These are phyloP conservation scores for Dione vanillae DNA, from an alignment of 2,888 invertebrate genomes.

Conservation along the genomic window DNA sequence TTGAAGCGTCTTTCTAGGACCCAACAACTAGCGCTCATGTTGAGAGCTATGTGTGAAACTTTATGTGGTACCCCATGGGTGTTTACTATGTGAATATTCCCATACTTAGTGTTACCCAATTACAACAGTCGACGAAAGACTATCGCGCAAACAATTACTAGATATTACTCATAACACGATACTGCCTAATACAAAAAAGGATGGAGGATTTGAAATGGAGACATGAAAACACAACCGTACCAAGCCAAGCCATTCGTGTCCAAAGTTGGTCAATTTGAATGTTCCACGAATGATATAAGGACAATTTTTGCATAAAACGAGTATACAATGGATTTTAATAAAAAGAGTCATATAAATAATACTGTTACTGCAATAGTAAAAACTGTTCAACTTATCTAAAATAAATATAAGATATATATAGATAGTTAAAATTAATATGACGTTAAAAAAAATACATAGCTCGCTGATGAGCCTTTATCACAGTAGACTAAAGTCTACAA, in stretches of 20 bases:
- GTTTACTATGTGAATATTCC: constrained; percentile 24
- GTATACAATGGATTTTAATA: background rate
- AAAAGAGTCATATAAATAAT: constrained; percentile 6
- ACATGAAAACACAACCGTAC: constrained; percentile 36
- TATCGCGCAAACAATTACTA: constrained; percentile 70
- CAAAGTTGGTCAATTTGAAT: constrained; percentile 22
- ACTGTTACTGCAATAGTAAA: constrained; percentile 16
- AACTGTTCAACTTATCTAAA: constrained; percentile 24
- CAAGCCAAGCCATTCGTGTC: constrained; percentile 5
- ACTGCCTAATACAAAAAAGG: constrained; percentile 73
- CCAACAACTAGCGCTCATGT: constrained; percentile 69
- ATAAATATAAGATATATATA: constrained; percentile 22
- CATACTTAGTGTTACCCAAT: constrained; percentile 24
- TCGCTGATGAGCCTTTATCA: background rate
- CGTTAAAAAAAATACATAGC: constrained; percentile 2
- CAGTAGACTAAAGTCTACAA: background rate
- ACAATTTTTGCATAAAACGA: constrained; percentile 3
- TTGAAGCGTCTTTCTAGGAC: constrained; percentile 92
- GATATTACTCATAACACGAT: constrained; percentile 75
- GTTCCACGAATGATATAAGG: constrained; percentile 12
- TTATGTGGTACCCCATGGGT: constrained; percentile 32
- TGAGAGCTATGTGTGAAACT: constrained; percentile 72
- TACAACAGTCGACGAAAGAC: constrained; percentile 42
- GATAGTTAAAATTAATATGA: constrained; percentile 20
- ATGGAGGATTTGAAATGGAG: constrained; percentile 55